Evolutionary conservation across 2,113 vertebrate genomes (phyloP), one percentile per base, ranked within the genome.

Genomic region (Pangasianodon gigas): DNA sequence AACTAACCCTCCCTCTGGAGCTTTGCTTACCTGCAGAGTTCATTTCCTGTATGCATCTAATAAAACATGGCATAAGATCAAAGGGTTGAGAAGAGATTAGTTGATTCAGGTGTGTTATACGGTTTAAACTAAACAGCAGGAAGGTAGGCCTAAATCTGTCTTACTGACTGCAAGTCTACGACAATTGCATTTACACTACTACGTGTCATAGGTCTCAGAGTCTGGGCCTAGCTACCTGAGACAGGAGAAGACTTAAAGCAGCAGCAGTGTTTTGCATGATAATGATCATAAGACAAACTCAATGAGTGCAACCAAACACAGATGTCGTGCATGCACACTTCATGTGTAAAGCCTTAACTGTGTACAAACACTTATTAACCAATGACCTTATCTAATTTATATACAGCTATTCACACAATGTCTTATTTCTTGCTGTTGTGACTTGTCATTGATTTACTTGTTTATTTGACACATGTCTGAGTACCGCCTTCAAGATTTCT

Each of bases 241-340:
- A 82, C 48, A 71, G n/a, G 32, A 67, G 41, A 60, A 46, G 71
- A 86, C 69, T 60, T 44, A 41, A 41, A 87, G 83, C 81, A 77
- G 74, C 83, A 58, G 90, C 84, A 82, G 74, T 54, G 29, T 54
- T 91, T 89, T 93, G 94, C 95, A 95, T 96, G 95, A 82, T 84
- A 84, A 93, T 89, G 95, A 82, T 84, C 79, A 93, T 89, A 91
- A 82, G 91, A 95, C 94, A 93, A 95, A 93, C 90, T 94, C 85
- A 46, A 54, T n/a, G 94, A 95, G 94, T 94, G 94, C 95, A 93
- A 92, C 93, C 93, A 90, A 90, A 88, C 88, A 87, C 90, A 93
- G 93, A 91, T 93, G 90, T 93, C 92, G 92, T 92, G 90, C 92
- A 94, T 85, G 89, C 84, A 92, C 86, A 93, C 91, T 86, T 88